Evolutionary conservation across 1,140 invertebrate species (phyloP), one percentile per base, ranked within the genome.

Genomic region (Drosophila nasuta): DNA sequence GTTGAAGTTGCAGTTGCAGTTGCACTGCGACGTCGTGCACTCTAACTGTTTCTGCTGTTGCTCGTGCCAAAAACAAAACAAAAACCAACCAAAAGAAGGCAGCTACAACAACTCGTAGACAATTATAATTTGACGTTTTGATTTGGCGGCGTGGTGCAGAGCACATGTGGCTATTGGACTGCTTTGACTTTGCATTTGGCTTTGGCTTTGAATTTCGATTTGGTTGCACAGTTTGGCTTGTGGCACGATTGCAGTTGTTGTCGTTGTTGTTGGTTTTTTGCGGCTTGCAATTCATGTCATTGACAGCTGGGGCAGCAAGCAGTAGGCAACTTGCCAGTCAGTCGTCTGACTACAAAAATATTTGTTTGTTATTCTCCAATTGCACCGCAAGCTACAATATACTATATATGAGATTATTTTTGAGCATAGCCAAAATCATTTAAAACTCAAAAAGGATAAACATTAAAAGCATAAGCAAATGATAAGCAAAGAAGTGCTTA

Each of bases 121-220:
- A 88, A 88, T 88, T 88, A 88, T 88, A 89, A 89, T 88, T 88
- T 88, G 83, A 88, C 83, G 85, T 88, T 88, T 89, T 88, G 83
- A 88, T 88, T 88, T 83, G 85, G 83, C 85, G 77, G 57, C 67
- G 13, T 25, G 41, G 15, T 25, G 54, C 82, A 81, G 20, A 35
- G 64, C 79, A 79, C 76, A 86, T 87, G 75, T 82, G 79, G 72
- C 72, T 48, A 73, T 58, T 75, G 33, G 15, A 72, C 13, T 13
- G 7, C 43, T 69, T 58, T 28, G 56, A 17, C 30, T 65, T 69
- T 33, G 56, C 5, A 28, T 62, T 64, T 64, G 59, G 57, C 43
- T 66, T 79, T 66, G 68, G 74, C 33, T 57, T 49, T 66, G 25
- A 15, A 8, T 17, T 77, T 64, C 43, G 46, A 25, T 51, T 30